Percentiles rank a stretch among this genome's conserved stretches.
These are phyloP conservation scores for Takifugu rubripes DNA, from an alignment of 2,797 vertebrate genomes.

Conservation along the genomic window DNA sequence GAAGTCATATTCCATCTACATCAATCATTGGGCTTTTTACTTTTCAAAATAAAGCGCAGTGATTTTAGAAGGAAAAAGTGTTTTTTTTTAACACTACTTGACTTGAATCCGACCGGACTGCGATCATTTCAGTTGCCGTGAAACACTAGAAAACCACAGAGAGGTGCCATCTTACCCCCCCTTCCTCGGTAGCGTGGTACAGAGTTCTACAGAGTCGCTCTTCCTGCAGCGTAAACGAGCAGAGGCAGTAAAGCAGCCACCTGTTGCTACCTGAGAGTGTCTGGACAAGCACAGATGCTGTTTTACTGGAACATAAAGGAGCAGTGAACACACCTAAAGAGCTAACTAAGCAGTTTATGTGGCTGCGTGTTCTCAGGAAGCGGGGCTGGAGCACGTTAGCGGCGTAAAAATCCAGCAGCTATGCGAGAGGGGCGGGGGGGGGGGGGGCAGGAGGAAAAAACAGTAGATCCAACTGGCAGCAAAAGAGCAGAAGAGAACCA, in stretches of 20 bases:
- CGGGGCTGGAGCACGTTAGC: slow-evolving; percentile 35
- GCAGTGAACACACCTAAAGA: slow-evolving; percentile 70
- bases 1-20: slow-evolving; percentile 21
- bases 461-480: slow-evolving; percentile 18
- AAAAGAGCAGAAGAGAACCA: slow-evolving; percentile 21
- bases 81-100: slow-evolving; percentile 16
- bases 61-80: slow-evolving; percentile 4
- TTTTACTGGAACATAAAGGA: slow-evolving; percentile 76
- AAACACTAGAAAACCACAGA: slow-evolving; percentile 34
- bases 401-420: slow-evolving; percentile 35
- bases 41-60: slow-evolving; percentile 25
- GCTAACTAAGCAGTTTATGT: slow-evolving; percentile 74
- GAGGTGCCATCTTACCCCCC: slow-evolving; percentile 34
- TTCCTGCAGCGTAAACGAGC: slow-evolving; percentile 67
- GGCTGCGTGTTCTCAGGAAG: slow-evolving; percentile 59
- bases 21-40: slow-evolving; percentile 13
- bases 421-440: too few species aligned
- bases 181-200: slow-evolving; percentile 13
- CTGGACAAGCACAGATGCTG: slow-evolving; percentile 77
- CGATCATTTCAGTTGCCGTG: slow-evolving; percentile 22
- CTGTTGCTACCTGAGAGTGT: slow-evolving; percentile 77
- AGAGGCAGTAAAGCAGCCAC: slow-evolving; percentile 75
- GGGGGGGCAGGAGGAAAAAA: slow-evolving; percentile 13
- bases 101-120: slow-evolving; percentile 10
- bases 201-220: slow-evolving; percentile 58